These are phyloP conservation scores for Harpalus rufipes DNA, from an alignment of 2,888 invertebrate genomes.

Conservation along the genomic window DNA sequence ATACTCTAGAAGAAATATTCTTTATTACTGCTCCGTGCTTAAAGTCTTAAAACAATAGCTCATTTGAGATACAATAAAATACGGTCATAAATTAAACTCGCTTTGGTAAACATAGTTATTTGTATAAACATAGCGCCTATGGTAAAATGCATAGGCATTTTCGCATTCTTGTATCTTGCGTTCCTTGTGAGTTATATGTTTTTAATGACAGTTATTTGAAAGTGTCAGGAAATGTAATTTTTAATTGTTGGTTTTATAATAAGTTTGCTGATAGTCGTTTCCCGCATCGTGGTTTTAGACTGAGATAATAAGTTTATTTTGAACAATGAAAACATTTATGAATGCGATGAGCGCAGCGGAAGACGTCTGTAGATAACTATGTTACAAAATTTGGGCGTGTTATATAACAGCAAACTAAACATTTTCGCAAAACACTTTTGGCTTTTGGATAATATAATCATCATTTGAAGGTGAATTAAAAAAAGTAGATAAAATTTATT, in stretches of 20 bases:
- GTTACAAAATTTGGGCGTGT: constrained; percentile 13
- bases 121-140: neutral
- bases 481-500: no score
- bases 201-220: constrained; percentile 38
- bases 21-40: constrained; percentile 48
- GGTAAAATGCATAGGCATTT: neutral
- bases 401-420: neutral
- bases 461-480: no score
- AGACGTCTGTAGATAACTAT: constrained; percentile 18
- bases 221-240: constrained; percentile 46
- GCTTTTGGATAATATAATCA: no score
- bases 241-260: constrained; percentile 44
- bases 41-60: constrained; percentile 42
- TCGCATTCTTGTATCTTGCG: neutral
- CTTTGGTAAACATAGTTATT: constrained; percentile 30
- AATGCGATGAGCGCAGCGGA: constrained; percentile 34
- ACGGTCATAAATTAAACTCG: constrained; percentile 24
- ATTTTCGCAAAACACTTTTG: neutral
- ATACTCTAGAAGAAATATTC: neutral
- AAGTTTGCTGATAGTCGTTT: constrained; percentile 36
- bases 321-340: constrained; percentile 45
- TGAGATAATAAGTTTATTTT: constrained; percentile 47
- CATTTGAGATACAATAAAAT: constrained; percentile 35
- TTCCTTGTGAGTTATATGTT: constrained; percentile 15
- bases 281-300: constrained; percentile 42